Base-by-base conservation (phyloP, 1,140 invertebrate genomes). In the Drosophila ogumai region DNA sequence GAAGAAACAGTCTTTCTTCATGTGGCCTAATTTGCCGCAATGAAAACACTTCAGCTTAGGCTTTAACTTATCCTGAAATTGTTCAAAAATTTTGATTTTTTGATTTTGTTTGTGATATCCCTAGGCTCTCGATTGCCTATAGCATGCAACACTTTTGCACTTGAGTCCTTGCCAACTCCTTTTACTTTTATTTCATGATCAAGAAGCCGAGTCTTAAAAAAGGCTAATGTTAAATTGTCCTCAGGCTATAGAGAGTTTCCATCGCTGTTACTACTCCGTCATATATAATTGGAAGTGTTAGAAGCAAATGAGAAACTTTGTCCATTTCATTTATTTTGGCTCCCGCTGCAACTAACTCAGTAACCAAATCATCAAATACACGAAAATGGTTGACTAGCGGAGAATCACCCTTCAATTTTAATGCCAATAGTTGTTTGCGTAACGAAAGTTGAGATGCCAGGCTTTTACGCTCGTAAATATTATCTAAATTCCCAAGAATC, bases 261-360 rank as follows among this genome's bases (percentile, higher is more conserved):
- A 28, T 28, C 25, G 25, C 25, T 28, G 25, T 6, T 28, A 28
- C 6, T 28, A 28, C 25, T 28, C 25, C 25, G 6, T 28, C 25
- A 6, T 28, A 28, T 4, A 4, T 28, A 28, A 5, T 28, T 28
- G 25, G 25, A 28, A 28, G 25, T 28, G 25, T 28, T 28, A 28
- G 25, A 5, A 28, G 25, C 25, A 28, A 41, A 41, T 28, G 25
- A 41, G 36, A 17, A 22, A 41, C 31, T 60, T 61, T 38, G 12
- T 67, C 38, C 15, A 74, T 36, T 47, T 88, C 88, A 61, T 22
- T 52, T 59, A 64, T 34, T 28, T 56, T 64, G 2, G 50, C 50
- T 44, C 64, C 54, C 7, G 54, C 32, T 2, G 43, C 54, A 31
- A 66, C 43, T 38, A 66, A 58, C 55, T 66, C 64, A 40, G 54